A percentile compares a stretch with the other conserved stretches of the same genome.
These are phyloP conservation scores for Eupithecia subumbrata DNA, from an alignment of 2,888 invertebrate genomes.

Conservation along the genomic window DNA sequence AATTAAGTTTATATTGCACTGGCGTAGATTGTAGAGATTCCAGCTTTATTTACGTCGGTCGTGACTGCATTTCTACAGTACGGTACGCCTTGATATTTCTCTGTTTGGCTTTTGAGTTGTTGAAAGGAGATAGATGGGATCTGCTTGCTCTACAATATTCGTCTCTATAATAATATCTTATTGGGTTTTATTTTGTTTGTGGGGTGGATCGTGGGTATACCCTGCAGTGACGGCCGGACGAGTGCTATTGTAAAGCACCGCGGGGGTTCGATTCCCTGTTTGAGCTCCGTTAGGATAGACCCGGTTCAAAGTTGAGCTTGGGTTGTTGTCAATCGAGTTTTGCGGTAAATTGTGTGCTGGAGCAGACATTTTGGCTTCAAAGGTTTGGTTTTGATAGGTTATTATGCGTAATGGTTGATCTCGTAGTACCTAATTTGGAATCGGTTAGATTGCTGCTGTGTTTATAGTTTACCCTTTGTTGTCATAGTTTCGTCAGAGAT, in stretches of 20 bases:
- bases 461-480: neutral
- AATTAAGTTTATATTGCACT: constrained; percentile 50
- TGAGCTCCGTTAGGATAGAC: constrained; percentile 52
- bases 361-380: constrained; percentile 25
- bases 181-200: constrained; percentile 43
- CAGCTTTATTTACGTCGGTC: constrained; percentile 77
- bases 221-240: constrained; percentile 48
- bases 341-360: constrained; percentile 26
- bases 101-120: constrained; percentile 66
- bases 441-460: neutral
- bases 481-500: neutral
- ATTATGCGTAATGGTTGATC: constrained; percentile 13
- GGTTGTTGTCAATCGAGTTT: constrained; percentile 29
- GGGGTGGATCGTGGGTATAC: constrained; percentile 57
- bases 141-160: constrained; percentile 45
- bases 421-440: neutral
- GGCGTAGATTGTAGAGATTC: constrained; percentile 57
- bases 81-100: constrained; percentile 68
- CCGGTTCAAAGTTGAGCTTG: constrained; percentile 38
- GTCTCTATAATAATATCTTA: constrained; percentile 32
- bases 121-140: constrained; percentile 67
- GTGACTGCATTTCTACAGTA: constrained; percentile 70
- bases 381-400: constrained; percentile 26
- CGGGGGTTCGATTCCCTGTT: constrained; percentile 61
- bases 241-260: constrained; percentile 65